Evolutionary conservation across 2,113 vertebrate species (phyloP), one percentile per base, ranked within the genome.

Genomic region (Vanacampus margaritifer): DNA sequence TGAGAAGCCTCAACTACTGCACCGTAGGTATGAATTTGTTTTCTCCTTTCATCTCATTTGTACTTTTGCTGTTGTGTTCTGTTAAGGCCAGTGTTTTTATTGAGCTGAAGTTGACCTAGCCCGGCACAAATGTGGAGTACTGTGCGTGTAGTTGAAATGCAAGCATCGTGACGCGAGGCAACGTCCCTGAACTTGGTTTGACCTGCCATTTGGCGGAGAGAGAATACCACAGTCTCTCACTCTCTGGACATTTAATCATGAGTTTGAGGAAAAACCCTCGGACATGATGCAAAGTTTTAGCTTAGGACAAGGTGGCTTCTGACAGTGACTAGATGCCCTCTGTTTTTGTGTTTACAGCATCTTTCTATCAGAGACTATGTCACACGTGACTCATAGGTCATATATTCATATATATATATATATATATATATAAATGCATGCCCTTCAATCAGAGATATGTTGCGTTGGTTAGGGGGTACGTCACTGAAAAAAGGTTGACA

Each of bases 21-120:
- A 91, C 86, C 93, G 91, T 91, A 92, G 80, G 86, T 93, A 81
- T 90, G 79, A 89, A 65, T 88, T 79, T 87, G 66, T 84, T 73
- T 65, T 67, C 43, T 75, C 39, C 76, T 36, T 48, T 56, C 69
- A 21, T 54, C 56, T 57, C 67, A 24, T 79, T 26, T 16, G 28
- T 60, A 71, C 57, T 63, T 56, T 71, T 70, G 53, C 36, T n/a
- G 28, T 21, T 19, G 7, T 41, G 60, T 79, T 72, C 70, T 73
- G 79, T 73, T 73, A 84, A 78, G 66, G 37, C 57, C 70, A 73
- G 73, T 71, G 36, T 79, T 75, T 83, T 51, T 74, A 13, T 1
- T 62, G 37, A 6, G 58, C 12, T 39, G 58, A 41, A 36, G 37
- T 17, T 23, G 58, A 60, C 28, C 1, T 17, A 35, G 56, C 1